Evolutionary conservation across 2,797 vertebrate species (phyloP).

Genomic region (Notamacropus eugenii): DNA sequence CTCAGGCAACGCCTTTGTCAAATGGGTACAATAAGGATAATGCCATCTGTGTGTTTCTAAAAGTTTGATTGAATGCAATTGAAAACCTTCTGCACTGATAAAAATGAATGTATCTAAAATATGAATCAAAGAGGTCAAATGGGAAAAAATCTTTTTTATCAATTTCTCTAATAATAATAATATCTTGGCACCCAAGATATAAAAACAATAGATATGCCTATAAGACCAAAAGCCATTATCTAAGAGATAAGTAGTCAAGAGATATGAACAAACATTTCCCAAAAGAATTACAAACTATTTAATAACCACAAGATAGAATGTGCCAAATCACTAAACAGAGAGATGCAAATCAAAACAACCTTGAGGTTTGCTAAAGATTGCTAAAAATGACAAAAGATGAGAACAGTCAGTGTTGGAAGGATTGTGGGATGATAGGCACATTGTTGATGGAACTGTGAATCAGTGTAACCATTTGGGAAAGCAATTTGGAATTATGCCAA

Average conservation of each 20-base stretch:
- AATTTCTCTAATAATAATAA: background rate
- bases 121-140: background rate
- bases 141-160: background rate
- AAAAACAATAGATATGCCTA: background rate
- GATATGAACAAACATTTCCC: background rate
- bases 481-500: background rate
- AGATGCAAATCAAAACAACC: background rate
- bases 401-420: background rate
- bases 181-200: background rate
- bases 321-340: background rate
- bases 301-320: background rate
- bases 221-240: background rate
- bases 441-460: background rate
- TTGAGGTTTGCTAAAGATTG: background rate
- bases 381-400: background rate
- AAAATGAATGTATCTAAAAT: background rate
- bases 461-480: background rate
- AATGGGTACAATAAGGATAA: background rate
- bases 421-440: background rate
- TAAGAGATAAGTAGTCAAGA: background rate
- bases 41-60: background rate
- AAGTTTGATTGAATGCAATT: background rate
- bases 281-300: background rate
- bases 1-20: background rate
- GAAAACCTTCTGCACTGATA: background rate